phyloP scores from a whole-genome alignment of 2,113 vertebrate species.

The Plecturocebus donacophilus region DNA sequence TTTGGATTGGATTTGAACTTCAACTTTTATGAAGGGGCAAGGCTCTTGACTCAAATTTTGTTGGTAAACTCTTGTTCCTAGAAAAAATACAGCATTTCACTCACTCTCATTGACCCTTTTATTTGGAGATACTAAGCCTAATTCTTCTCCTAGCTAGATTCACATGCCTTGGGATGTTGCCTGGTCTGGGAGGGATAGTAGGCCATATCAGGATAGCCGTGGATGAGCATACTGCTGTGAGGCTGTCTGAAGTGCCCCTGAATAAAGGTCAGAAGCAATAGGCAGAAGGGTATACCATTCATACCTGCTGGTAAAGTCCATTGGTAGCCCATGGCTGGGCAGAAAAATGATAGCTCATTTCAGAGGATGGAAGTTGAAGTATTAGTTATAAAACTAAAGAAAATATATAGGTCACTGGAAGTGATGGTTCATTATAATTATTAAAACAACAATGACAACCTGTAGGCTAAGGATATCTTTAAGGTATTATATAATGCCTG shows the following conservation, averaged over 20 bases:
- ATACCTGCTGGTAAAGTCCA: neutral
- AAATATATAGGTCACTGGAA: neutral
- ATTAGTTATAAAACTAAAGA: neutral
- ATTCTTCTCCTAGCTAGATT: neutral
- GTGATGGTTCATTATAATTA: neutral
- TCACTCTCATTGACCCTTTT: neutral
- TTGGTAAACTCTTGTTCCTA: neutral
- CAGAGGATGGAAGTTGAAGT: neutral
- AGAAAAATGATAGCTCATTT: neutral
- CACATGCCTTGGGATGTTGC: neutral
- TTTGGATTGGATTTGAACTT: neutral
- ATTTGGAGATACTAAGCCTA: neutral
- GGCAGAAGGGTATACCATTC: too few species aligned
- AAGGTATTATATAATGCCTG: neutral
- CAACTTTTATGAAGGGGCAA: neutral
- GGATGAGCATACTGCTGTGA: neutral
- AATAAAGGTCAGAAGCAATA: neutral
- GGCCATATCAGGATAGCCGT: neutral
- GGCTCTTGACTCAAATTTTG: neutral
- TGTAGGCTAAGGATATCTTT: neutral
- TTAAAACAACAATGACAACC: neutral
- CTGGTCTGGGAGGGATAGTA: neutral
- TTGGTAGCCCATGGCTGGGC: neutral
- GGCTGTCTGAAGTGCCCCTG: neutral
- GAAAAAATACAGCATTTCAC: neutral